A percentile compares a stretch with the other conserved stretches of the same genome.
These are phyloP conservation scores for Melanaphis sacchari DNA, from an alignment of 1,140 invertebrate species.

Conservation along the genomic window DNA sequence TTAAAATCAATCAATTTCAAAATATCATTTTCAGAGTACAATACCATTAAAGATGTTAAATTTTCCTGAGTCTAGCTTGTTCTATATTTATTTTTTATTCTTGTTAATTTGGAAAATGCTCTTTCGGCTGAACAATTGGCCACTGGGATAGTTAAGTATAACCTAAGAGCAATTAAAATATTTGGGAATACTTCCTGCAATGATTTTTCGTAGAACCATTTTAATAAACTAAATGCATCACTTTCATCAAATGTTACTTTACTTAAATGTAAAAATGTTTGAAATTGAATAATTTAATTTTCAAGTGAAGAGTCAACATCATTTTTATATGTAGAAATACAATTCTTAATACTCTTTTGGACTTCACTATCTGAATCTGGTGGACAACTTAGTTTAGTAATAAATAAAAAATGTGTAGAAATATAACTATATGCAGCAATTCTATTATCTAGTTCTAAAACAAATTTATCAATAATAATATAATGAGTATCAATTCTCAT, in stretches of 20 bases:
- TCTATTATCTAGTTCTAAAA: constrained; percentile 10
- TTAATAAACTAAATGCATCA: background rate
- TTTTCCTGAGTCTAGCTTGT: no score
- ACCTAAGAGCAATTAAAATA: background rate
- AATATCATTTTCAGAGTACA: no score
- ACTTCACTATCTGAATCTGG: constrained; percentile 25
- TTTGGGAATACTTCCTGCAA: constrained; percentile 3
- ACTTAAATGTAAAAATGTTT: background rate
- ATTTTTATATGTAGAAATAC: constrained; percentile 23
- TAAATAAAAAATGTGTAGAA: constrained; percentile 11
- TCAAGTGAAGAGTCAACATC: background rate
- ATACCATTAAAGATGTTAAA: no score
- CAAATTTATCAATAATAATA: constrained; percentile 10
- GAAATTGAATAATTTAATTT: constrained; percentile 24
- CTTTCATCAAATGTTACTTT: constrained; percentile 3
- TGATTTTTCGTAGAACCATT: background rate
- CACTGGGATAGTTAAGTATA: background rate
- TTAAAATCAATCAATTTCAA: no score
- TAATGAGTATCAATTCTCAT: constrained; percentile 19
- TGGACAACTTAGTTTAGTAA: background rate
- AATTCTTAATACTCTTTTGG: constrained; percentile 18
- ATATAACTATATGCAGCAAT: constrained; percentile 9
- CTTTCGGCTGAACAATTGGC: no score
- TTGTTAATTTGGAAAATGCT: no score
- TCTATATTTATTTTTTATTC: no score